Base-by-base conservation (phyloP, 2,113 vertebrate species). In the Sinosuthora webbiana region DNA sequence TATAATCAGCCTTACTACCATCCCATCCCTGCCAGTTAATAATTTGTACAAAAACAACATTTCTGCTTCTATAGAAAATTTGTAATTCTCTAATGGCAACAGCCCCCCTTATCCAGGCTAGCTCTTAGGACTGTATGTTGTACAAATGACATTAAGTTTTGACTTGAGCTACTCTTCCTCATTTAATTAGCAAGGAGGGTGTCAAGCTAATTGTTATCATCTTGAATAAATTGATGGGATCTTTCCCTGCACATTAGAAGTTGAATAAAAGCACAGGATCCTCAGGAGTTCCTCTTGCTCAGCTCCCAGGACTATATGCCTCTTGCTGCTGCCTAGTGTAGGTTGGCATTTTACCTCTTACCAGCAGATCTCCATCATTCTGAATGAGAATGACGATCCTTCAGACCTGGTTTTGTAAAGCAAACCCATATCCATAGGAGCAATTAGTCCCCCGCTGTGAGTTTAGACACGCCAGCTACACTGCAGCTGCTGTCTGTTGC, bases 381-480 rank as follows among this genome's bases (percentile, higher is more conserved):
- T 68, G 67, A 60, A 96, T 37, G 52, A 64, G 65, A 93, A 85
- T 2, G 21, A 24, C 0, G 2, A 68, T 90, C 78, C 82, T 88
- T 82, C 74, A 88, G 94, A 94, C 94, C 93, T 68, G 37, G 70
- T 93, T 97, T 89, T 97, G 77, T 85, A 94, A 92, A 90, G 90
- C 42, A 76, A 92, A 90, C 91, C 87, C 90, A 93, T 93, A 94
- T 96, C 93, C 89, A 96, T 92, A 79, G 87, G 95, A 95, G 94
- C 96, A 97, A 97, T 97, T 97, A 97, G 80, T 85, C 70, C 68
- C 97, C 97, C 2, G 77, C 91, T 97, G 97, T 76, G 96, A 95
- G 92, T 96, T 96, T 89, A 96, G 96, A 90, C 96, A 88, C 3
- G 16, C 83, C 80, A 92, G 90, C 89, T 87, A 79, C 56, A 53